Evolutionary conservation across 1,140 invertebrate species (phyloP).

Genomic region (Conus betulinus): DNA sequence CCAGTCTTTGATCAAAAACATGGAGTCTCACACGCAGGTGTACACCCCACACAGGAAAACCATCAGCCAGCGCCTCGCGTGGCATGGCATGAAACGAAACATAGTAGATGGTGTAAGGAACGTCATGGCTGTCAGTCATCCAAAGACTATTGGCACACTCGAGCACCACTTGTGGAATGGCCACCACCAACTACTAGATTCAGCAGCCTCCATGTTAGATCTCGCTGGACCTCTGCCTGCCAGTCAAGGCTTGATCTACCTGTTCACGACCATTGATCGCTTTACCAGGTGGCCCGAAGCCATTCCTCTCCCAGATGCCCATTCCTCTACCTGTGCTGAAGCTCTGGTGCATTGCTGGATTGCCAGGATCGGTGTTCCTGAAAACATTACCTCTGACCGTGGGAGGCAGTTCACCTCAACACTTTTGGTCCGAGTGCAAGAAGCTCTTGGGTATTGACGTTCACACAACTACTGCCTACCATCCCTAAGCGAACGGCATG

Average conservation of each 20-base stretch:
- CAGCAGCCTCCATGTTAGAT: constrained; percentile 76
- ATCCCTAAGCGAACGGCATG: constrained; percentile 9
- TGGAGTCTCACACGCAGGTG: not conserved
- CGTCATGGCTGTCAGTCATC: constrained; percentile 4
- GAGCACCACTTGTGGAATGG: constrained; percentile 9
- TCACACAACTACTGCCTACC: no score
- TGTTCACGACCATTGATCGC: constrained; percentile 67
- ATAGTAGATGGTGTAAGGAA: constrained; percentile 5
- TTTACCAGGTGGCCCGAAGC: constrained; percentile 71
- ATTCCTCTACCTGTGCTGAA: constrained; percentile 61
- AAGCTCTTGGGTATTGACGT: constrained; percentile 31
- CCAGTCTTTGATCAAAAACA: not conserved
- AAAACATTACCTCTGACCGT: no score
- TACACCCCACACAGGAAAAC: constrained; percentile 11
- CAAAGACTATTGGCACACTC: not conserved
- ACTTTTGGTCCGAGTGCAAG: constrained; percentile 41
- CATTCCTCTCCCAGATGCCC: constrained; percentile 75
- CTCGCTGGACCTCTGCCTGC: constrained; percentile 75
- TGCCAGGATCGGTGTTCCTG: constrained; percentile 62
- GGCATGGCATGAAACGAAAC: constrained; percentile 21
- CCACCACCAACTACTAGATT: constrained; percentile 45
- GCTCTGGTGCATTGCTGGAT: constrained; percentile 71
- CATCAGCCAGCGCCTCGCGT: constrained; percentile 3
- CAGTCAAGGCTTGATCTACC: constrained; percentile 66
- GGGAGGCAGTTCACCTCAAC: constrained; percentile 75